Base-by-base conservation (phyloP, 2,113 vertebrate species). In the Oenanthe melanoleuca region DNA sequence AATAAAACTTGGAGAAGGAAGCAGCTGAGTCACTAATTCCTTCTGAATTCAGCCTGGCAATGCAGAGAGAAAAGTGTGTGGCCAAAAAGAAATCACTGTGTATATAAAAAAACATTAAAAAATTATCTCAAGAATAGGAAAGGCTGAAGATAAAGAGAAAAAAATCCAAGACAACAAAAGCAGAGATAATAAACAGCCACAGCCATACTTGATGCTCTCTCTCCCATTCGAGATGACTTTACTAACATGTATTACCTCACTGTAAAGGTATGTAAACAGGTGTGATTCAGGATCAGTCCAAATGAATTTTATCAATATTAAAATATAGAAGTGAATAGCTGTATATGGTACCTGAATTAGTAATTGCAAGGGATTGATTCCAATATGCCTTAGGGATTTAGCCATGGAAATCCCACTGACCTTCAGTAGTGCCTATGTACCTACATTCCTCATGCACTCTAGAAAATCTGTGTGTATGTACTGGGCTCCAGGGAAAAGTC, bases 31-130 rank as follows among this genome's bases (percentile, higher is more conserved):
- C 72, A 44, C 60, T 95, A 84, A 80, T 80, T 71, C 10, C 1
- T 86, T 84, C 78, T 94, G 70, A 95, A 93, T 80, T 92, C 92
- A 74, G 71, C 45, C 70, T 91, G 72, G 25, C 52, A 59, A 63
- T 60, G 16, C 55, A 67, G 45, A 86, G 50, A 92, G 55, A 47
- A 87, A 91, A 34, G 25, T 26, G n/a, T 57, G 24, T 59, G 77
- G 40, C 70, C 72, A 72, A 85, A 75, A 88, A 14, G 63, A 82
- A 88, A 86, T 26, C 6, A 34, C 49, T 61, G 20, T 42, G 7
- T 75, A n/a, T 69, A 80, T 52, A 61, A 70, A 78, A 34, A 63
- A 16, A 70, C 21, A 77, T 3, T 17, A 14, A 78, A 19, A 93
- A 89, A 37, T 72, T 75, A 53, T 37, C 38, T 72, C 0, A 5